Evolutionary conservation across 2,888 invertebrate species (phyloP).

Genomic region (Diarsia dahlii): DNA sequence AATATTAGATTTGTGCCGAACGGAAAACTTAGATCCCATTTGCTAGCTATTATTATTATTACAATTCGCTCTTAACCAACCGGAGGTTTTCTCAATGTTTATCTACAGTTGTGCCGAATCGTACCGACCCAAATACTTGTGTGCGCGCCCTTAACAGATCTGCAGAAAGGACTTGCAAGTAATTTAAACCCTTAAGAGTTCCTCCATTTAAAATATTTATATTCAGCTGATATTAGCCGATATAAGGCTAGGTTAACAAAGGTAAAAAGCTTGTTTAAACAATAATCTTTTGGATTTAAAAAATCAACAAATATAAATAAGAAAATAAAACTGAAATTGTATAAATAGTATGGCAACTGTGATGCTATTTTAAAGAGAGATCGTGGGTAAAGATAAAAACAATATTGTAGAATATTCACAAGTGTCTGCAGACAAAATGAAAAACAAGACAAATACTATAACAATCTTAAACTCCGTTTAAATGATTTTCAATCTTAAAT

Average conservation of each 20-base stretch:
- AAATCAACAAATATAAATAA: constrained; percentile 25
- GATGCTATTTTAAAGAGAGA: constrained; percentile 47
- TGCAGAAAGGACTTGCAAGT: no score
- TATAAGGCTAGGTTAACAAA: constrained; percentile 8
- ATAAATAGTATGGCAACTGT: constrained; percentile 55
- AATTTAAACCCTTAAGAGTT: background rate
- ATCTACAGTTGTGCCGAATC: background rate
- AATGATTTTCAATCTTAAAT: background rate
- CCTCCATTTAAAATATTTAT: background rate
- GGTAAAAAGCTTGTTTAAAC: constrained; percentile 6
- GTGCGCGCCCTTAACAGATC: background rate
- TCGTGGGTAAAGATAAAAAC: constrained; percentile 21
- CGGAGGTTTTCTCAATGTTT: background rate
- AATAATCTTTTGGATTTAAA: background rate
- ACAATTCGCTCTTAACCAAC: background rate
- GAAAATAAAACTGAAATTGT: constrained; percentile 12
- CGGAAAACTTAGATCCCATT: background rate
- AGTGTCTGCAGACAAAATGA: background rate
- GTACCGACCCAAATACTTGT: background rate
- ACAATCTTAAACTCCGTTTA: background rate
- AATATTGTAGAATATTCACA: constrained; percentile 22
- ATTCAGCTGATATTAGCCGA: constrained; percentile 8
- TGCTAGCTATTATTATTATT: background rate
- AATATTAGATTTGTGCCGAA: background rate
- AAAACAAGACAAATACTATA: background rate